A percentile compares a stretch with the other conserved stretches of the same genome.
phyloP scores from a whole-genome alignment of 1,140 invertebrate species.

The Trichonephila clavata region DNA sequence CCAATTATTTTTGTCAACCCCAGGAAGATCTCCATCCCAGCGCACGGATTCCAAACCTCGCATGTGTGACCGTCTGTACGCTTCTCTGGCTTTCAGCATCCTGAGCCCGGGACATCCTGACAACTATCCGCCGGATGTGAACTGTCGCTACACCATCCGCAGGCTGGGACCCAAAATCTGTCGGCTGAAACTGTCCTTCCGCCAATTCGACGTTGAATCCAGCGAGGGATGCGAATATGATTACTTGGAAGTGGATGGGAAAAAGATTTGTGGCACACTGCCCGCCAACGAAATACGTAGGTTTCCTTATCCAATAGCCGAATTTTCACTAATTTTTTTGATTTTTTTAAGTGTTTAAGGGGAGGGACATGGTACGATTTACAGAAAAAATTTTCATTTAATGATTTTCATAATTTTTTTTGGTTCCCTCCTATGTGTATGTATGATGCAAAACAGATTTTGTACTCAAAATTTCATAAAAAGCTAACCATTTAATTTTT shows the following conservation, averaged over 20 bases:
- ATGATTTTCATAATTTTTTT: too few species aligned
- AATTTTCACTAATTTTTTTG: too few species aligned
- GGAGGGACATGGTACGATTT: too few species aligned
- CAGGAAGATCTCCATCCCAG: slow-evolving; percentile 62
- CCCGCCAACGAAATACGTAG: slow-evolving; percentile 36
- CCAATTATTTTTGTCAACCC: background rate
- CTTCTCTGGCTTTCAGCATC: slow-evolving; percentile 77
- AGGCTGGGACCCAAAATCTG: slow-evolving; percentile 76
- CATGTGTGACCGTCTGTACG: slow-evolving; percentile 77
- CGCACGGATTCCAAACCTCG: slow-evolving; percentile 31
- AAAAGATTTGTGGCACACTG: slow-evolving; percentile 77
- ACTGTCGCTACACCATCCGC: slow-evolving; percentile 77
- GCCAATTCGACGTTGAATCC: slow-evolving; percentile 78
- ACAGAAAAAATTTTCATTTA: too few species aligned
- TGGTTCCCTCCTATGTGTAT: too few species aligned
- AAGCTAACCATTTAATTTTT: too few species aligned
- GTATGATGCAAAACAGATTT: too few species aligned
- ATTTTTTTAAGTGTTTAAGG: too few species aligned
- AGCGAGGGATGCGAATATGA: slow-evolving; percentile 78
- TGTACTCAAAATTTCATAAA: too few species aligned
- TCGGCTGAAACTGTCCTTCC: slow-evolving; percentile 77
- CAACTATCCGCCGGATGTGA: slow-evolving; percentile 75
- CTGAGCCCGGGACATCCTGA: slow-evolving; percentile 78
- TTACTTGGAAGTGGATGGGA: slow-evolving; percentile 78
- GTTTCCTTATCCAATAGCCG: background rate